phyloP scores from a whole-genome alignment of 2,888 invertebrate species.

The Alviniconcha strummeri region DNA sequence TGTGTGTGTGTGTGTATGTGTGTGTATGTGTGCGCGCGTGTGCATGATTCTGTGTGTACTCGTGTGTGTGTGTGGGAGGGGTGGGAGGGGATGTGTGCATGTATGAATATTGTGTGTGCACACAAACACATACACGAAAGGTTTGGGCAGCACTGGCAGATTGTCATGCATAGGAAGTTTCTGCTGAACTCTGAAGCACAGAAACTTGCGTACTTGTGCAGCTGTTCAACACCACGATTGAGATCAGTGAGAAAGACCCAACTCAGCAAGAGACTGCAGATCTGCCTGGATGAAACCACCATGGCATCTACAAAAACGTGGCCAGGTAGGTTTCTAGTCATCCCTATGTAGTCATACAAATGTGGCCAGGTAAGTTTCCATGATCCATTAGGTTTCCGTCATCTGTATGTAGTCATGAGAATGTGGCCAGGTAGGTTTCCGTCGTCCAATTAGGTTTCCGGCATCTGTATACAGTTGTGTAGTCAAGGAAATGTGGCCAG shows the following conservation, averaged over 20 bases:
- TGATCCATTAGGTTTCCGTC: too few species aligned
- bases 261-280: slow-evolving; percentile 65
- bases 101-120: neutral
- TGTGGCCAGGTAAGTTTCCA: too few species aligned
- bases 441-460: too few species aligned
- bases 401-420: too few species aligned
- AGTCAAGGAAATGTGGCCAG: too few species aligned
- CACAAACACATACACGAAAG: too few species aligned
- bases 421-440: too few species aligned
- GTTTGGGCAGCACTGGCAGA: too few species aligned
- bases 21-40: neutral
- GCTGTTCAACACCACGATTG: slow-evolving; percentile 72
- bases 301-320: slow-evolving; percentile 72
- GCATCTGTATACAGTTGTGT: too few species aligned
- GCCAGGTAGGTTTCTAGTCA: slow-evolving; percentile 61
- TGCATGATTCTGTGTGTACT: neutral
- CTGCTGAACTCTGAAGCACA: neutral
- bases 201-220: slow-evolving; percentile 41
- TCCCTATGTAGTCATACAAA: too few species aligned
- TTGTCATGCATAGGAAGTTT: neutral
- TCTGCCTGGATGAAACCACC: slow-evolving; percentile 69
- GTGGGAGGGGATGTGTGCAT: neutral
- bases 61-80: neutral
- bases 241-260: slow-evolving; percentile 68
- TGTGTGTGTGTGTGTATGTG: neutral